Evolutionary conservation across 2,113 vertebrate genomes (phyloP), one percentile per base, ranked within the genome.

Genomic region (Oxyruncus cristatus): DNA sequence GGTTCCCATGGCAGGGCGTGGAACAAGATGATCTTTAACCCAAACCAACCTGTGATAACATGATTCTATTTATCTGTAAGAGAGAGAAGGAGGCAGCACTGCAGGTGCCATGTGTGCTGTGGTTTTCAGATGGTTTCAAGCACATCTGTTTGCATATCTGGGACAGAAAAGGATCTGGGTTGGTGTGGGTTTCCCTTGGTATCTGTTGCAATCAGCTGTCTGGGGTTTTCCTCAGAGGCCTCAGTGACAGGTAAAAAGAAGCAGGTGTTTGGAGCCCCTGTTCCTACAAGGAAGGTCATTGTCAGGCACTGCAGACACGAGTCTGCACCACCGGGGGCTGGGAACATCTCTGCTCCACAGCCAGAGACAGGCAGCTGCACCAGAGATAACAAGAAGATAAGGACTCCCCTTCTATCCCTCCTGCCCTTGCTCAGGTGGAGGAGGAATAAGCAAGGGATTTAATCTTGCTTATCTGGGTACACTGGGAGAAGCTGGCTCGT

Each of bases 391-490:
- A 37, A 50, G 16, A 3, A 84, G 96, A 92, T 96, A 93, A 94
- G 72, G 82, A 62, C 9, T 46, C 79, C 35, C 32, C 56, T 90
- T 33, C 70, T 9, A 14, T 49, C 88, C 80, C 91, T 84, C 59
- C 32, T 91, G 88, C 72, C 71, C 82, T 83, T 53, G 88, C 85
- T 91, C 50, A 50, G 83, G 87, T 71, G 56, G 55, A 77, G 84
- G 12, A 81, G 55, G 35, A 93, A 84, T 33, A 67, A 88, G n/a
- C 22, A n/a, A 53, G 17, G 67, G 22, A 37, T 87, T 94, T 95
- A 94, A 93, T 95, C 88, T 88, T 71, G 72, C 15, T 93, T 80
- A 93, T 86, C 91, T 88, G 76, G 30, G 58, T 82, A 70, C 62
- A 10, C 37, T 80, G 82, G 67, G 56, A 59, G 59, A 80, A 81